A percentile compares a stretch with the other conserved stretches of the same genome.
Conservation (phyloP, 2,888 invertebrate species). For the Linyphia triangularis region DNA sequence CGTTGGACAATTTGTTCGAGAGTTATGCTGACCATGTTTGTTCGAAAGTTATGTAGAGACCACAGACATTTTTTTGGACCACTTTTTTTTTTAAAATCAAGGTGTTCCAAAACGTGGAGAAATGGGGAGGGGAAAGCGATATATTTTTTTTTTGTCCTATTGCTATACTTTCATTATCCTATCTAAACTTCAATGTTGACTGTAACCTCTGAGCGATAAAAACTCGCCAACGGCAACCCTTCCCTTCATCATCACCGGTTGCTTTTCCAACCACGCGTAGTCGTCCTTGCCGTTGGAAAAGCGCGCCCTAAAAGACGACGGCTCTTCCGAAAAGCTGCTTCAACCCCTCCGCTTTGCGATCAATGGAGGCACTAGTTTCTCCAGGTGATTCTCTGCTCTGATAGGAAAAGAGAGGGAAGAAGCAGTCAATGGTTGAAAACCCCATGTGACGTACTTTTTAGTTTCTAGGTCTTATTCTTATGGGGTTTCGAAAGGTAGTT, state of each 20-base stretch:
- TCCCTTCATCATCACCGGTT: background rate
- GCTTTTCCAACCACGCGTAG: constrained; percentile 16
- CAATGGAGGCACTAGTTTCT: constrained; percentile 48
- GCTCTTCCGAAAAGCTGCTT: constrained; percentile 36
- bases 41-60: too few species aligned
- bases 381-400: constrained; percentile 24
- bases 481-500: background rate
- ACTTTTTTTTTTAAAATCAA: too few species aligned
- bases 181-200: too few species aligned
- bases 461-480: background rate
- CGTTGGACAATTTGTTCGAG: too few species aligned
- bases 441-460: background rate
- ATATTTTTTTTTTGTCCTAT: background rate
- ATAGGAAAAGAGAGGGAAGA: background rate
- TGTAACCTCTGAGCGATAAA: background rate
- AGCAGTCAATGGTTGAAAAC: background rate
- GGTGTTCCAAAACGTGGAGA: too few species aligned
- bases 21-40: too few species aligned
- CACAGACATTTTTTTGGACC: too few species aligned
- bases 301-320: constrained; percentile 63
- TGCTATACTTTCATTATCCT: background rate
- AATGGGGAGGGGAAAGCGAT: too few species aligned
- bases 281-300: constrained; percentile 56
- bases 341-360: constrained; percentile 12
- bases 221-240: background rate